Base-by-base conservation (phyloP, 2,797 vertebrate genomes). In the Eospalax fontanierii region DNA sequence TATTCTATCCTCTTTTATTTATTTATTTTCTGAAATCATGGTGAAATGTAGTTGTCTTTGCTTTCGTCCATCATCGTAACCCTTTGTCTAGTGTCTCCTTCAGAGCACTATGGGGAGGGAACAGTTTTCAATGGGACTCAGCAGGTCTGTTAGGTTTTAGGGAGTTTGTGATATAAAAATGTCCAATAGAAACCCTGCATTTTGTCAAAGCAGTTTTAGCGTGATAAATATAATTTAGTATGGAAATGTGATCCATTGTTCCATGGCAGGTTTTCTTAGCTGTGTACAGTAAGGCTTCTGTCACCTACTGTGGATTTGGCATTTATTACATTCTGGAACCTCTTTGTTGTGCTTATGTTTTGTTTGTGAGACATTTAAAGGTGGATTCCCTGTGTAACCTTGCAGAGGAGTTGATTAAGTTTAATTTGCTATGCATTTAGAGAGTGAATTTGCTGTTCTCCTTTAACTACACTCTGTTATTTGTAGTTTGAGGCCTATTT, bases 181-280 rank as follows among this genome's bases (percentile, higher is more conserved):
- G 93, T 38, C 89, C 95, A 96, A 73, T 96, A 93, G 92, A 85
- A 97, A 84, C 74, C 95, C n/a, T 96, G 63, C 40, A 88, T 94
- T 96, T 92, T 95, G 94, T 96, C 85, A 70, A 90, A 95, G 91
- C 89, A 94, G 93, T 95, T 96, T 95, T 89, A 96, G 95, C 43
- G 33, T 96, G 90, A 91, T 97, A 96, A 97, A 98, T 97, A 96
- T 96, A 94, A 96, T 95, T 96, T 97, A 98, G 97, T 95, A 95
- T 97, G 87, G 93, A 98, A 97, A 98, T 97, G 82, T 82, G 96
- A 71, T 92, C 90, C 93, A 91, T 63, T 97, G 89, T 94, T 90
- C 43, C 78, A 28, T 3, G 46, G 80, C 88, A 93, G 92, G 91
- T 97, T 93, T 96, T 90, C 82, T 97, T 85, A 97, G 95, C 91